phyloP scores from a whole-genome alignment of 2,888 invertebrate genomes.

The Polymixis flavicincta region DNA sequence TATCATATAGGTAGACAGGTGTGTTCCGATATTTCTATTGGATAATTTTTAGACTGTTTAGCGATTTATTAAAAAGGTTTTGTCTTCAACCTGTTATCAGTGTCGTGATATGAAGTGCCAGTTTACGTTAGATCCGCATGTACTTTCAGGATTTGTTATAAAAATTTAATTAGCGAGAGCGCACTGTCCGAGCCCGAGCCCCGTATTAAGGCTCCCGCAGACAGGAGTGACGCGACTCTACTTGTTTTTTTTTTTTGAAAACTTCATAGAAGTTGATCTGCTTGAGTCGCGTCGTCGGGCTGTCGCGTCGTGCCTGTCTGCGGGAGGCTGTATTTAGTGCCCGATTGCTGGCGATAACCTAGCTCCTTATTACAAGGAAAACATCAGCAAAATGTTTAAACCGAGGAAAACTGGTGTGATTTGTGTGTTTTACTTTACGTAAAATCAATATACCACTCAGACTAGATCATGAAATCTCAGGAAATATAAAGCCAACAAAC shows the following conservation, averaged over 20 bases:
- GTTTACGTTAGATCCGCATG: not conserved
- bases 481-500: not conserved
- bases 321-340: not conserved
- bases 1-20: slow-evolving; percentile 49
- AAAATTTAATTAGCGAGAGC: not conserved
- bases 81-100: slow-evolving; percentile 18
- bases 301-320: too few species aligned
- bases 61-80: slow-evolving; percentile 49
- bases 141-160: not conserved
- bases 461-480: not conserved
- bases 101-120: not conserved
- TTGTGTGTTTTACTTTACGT: not conserved
- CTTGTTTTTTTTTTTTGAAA: too few species aligned
- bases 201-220: not conserved
- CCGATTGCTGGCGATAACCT: not conserved
- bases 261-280: too few species aligned
- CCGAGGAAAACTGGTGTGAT: not conserved
- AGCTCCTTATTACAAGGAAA: too few species aligned
- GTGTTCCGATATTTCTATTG: slow-evolving; percentile 55
- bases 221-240: too few species aligned
- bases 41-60: slow-evolving; percentile 43
- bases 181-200: too few species aligned
- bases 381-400: not conserved
- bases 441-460: not conserved
- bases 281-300: too few species aligned